Conservation (phyloP, 2,797 vertebrate species). For the Tenualosa thibaudeaui region DNA sequence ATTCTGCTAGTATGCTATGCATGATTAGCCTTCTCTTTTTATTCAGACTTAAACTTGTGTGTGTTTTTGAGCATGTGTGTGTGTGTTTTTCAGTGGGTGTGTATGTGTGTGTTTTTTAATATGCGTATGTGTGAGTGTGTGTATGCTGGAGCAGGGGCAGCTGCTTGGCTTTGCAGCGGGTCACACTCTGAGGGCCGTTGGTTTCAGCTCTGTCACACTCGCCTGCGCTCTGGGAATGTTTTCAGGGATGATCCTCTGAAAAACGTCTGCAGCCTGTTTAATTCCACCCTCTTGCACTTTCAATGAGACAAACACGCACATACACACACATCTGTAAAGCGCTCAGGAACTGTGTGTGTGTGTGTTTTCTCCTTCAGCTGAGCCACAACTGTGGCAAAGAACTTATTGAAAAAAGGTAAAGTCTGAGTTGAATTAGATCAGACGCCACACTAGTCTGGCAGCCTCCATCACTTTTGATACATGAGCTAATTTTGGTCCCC, state of each 20-base stretch:
- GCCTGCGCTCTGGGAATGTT: conserved; percentile 44
- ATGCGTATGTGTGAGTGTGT: not conserved
- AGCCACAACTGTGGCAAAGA: conserved; percentile 35
- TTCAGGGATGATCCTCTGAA: conserved; percentile 47
- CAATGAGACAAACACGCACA: conserved; percentile 18
- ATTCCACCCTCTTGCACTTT: conserved; percentile 38
- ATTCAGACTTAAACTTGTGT: not conserved
- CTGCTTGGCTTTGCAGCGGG: conserved; percentile 36
- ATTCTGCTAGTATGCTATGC: not conserved
- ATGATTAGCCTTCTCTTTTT: conserved; percentile 5
- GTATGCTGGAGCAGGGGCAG: not conserved
- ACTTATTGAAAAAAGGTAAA: conserved; percentile 44
- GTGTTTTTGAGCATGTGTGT: not conserved
- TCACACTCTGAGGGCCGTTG: conserved; percentile 34
- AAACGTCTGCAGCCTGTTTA: conserved; percentile 41
- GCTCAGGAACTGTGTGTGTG: conserved; percentile 62
- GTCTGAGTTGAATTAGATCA: conserved; percentile 42
- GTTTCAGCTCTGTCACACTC: conserved; percentile 44
- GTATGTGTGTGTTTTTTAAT: not conserved
- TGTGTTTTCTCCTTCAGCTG: conserved; percentile 23
- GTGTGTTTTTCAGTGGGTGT: not conserved
- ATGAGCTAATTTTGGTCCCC: conserved; percentile 58
- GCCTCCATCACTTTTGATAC: conserved; percentile 36
- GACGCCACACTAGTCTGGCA: conserved; percentile 39
- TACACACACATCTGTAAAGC: conserved; percentile 56